Base-by-base conservation (phyloP, 2,888 invertebrate genomes). In the Lasioglossum marginatum region DNA sequence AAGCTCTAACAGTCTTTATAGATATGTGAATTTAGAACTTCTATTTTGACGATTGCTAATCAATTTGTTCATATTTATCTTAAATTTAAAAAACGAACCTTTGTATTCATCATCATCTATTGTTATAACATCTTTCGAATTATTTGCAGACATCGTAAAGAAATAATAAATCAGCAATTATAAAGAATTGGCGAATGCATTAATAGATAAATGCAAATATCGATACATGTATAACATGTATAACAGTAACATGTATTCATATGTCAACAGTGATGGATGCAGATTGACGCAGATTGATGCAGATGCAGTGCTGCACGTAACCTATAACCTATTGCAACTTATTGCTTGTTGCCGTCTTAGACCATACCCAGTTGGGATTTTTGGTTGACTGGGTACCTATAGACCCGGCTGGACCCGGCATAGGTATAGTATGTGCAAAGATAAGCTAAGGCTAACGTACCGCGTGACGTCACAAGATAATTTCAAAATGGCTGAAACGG, bases 91-190 rank as follows among this genome's bases (percentile, higher is more conserved):
- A 74, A 76, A 87, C 87, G 66, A 80, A 94, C 94, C 93, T 90
- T 93, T 71, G 83, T 91, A 92, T 43, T 92, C 88, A 57, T 92
- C 87, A 12, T 89, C 90, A 34, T 93, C 85, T 37, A 93, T 89
- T 10, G 78, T 83, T 63, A 92, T 90, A 40, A 87, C 70, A 60
- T 92, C 81, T 63, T 91, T 89, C 12, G 93, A 92, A 31, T 81
- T 88, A 37, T 83, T 81, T 23, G 90, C 89, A 66, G 91, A 88
- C 92, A 92, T 92, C 57, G 81, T 87, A 45, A 81, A 71, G 23
- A 66, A 82, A 66, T 72, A 45, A 52, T 70, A 37, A 68, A 52
- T 73, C 77, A 52, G 40, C 27, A 63, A 40, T 23, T 16, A 14
- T n/a, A 23, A 27, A 45, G 40, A 60, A 68, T 12, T 45, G 52